Evolutionary conservation across 2,113 vertebrate genomes (phyloP).

Genomic region (Epinephelus lanceolatus): DNA sequence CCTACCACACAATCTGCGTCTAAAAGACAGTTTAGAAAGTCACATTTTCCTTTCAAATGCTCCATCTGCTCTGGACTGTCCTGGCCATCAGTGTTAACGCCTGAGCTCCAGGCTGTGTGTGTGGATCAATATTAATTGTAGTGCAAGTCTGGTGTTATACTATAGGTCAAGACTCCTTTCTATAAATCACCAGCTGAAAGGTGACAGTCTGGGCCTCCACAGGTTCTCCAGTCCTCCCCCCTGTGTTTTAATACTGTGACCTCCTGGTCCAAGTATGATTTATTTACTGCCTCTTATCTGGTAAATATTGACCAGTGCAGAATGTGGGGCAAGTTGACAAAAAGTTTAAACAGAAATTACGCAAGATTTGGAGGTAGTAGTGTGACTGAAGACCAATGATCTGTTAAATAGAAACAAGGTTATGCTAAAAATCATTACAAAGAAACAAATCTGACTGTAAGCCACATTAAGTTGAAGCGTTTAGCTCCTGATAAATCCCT

Average conservation of each 20-base stretch:
- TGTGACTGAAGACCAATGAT: neutral
- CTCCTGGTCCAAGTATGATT: conserved; percentile 64
- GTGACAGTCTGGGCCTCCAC: conserved; percentile 73
- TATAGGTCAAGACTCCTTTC: conserved; percentile 75
- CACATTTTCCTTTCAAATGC: conserved; percentile 49
- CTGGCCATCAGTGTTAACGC: conserved; percentile 39
- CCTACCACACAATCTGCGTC: neutral
- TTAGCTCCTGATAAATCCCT: conserved; percentile 11
- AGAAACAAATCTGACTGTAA: neutral
- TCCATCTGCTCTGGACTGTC: conserved; percentile 26
- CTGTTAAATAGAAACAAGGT: neutral
- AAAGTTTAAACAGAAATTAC: conserved; percentile 33
- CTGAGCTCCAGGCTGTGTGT: conserved; percentile 38
- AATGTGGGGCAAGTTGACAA: conserved; percentile 32
- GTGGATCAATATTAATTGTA: conserved; percentile 81
- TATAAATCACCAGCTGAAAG: conserved; percentile 80
- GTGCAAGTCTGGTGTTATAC: conserved; percentile 68
- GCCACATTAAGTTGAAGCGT: conserved; percentile 15
- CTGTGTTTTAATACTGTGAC: conserved; percentile 66
- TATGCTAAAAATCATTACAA: conserved; percentile 1
- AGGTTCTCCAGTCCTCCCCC: conserved; percentile 53
- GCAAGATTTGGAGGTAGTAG: neutral
- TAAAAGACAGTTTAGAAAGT: conserved; percentile 28
- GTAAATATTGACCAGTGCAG: conserved; percentile 70
- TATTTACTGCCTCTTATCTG: conserved; percentile 74